Conservation (phyloP, 2,888 invertebrate genomes). For the Lissonota sp. region DNA sequence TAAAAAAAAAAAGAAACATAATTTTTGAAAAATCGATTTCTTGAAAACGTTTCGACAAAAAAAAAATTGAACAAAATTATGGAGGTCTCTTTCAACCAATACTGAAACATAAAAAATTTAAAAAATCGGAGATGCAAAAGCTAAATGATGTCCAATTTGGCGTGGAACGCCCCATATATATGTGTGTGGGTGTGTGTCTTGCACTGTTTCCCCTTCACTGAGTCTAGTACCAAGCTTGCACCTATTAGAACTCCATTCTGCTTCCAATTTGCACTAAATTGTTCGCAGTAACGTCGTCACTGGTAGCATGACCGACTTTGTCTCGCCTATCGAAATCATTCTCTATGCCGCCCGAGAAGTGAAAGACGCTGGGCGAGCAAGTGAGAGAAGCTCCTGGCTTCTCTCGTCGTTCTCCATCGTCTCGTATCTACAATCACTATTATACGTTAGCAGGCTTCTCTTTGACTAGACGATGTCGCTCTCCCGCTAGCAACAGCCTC, state of each 20-base stretch:
- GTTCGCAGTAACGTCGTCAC: slow-evolving; percentile 65
- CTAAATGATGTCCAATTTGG: too few relatives aligned
- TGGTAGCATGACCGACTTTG: slow-evolving; percentile 17
- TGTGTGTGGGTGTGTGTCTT: background rate
- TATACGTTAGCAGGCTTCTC: slow-evolving; percentile 24
- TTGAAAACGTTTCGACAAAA: too few relatives aligned
- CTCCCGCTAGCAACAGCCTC: slow-evolving; percentile 30
- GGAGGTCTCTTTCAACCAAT: too few relatives aligned
- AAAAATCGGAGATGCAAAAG: too few relatives aligned
- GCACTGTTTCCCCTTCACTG: slow-evolving; percentile 5
- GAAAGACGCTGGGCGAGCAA: too few relatives aligned
- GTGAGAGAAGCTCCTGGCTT: background rate
- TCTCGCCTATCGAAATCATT: slow-evolving; percentile 42
- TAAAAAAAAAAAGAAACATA: too few relatives aligned
- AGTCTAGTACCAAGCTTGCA: slow-evolving; percentile 18
- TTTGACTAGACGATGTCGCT: slow-evolving; percentile 28
- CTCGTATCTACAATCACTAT: slow-evolving; percentile 49
- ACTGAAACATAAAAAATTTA: too few relatives aligned
- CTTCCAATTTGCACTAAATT: slow-evolving; percentile 73
- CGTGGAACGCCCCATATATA: background rate
- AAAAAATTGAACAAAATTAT: too few relatives aligned
- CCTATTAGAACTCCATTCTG: slow-evolving; percentile 69
- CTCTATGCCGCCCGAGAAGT: slow-evolving; percentile 21
- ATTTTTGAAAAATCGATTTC: too few relatives aligned
- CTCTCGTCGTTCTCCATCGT: slow-evolving; percentile 38